Percentiles rank a stretch among this genome's conserved stretches.
These are phyloP conservation scores for Choreutis nemorana DNA, from an alignment of 2,888 invertebrate species.

Conservation along the genomic window DNA sequence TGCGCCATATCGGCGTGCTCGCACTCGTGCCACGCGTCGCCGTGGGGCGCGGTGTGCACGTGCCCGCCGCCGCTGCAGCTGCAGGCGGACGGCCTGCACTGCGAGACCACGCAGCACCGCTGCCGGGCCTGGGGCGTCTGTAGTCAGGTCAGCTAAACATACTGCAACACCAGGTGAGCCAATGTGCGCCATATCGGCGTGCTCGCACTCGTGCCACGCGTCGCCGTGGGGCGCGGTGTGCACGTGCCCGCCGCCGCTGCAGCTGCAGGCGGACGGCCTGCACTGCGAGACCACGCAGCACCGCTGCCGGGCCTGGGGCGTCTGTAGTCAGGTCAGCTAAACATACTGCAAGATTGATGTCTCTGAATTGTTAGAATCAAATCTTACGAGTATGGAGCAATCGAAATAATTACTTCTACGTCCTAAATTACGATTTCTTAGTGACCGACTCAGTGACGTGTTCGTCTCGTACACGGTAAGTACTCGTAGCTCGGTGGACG, in stretches of 20 bases:
- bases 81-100: conserved; percentile 72
- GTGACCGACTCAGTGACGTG: too few relatives aligned
- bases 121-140: conserved; percentile 22
- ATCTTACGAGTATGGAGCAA: too few relatives aligned
- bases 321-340: conserved; percentile 20
- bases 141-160: too few relatives aligned
- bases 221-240: conserved; percentile 82
- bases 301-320: conserved; percentile 23
- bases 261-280: conserved; percentile 70
- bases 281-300: conserved; percentile 71
- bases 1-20: conserved; percentile 73
- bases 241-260: conserved; percentile 74
- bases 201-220: conserved; percentile 78
- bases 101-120: conserved; percentile 55
- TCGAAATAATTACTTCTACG: too few relatives aligned
- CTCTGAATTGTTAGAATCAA: too few relatives aligned
- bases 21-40: conserved; percentile 79
- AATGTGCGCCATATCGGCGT: conserved; percentile 69
- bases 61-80: conserved; percentile 76
- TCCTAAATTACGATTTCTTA: too few relatives aligned
- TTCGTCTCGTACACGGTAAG: too few relatives aligned
- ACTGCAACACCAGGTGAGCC: conserved; percentile 68
- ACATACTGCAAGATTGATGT: too few relatives aligned
- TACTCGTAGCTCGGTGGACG: too few relatives aligned
- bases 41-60: conserved; percentile 77